Evolutionary conservation across 2,113 vertebrate species (phyloP).

Genomic region (Urocynchramus pylzowi): DNA sequence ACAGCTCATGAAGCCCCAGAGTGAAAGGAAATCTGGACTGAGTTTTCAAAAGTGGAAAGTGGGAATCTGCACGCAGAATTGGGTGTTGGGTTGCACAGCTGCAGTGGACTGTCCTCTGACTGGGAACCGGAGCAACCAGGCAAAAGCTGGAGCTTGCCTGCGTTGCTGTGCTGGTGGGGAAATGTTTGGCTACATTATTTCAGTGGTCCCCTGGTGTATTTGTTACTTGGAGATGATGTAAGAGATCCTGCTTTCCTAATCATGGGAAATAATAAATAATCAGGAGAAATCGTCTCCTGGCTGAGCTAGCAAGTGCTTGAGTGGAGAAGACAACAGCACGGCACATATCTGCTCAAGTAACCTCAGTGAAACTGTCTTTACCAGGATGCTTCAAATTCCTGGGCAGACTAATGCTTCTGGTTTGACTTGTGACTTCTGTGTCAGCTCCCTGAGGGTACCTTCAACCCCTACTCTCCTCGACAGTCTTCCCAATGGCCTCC

Average conservation of each 20-base stretch:
- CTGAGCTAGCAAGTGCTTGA: background rate
- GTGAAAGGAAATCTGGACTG: slow-evolving; percentile 40
- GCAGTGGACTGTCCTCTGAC: background rate
- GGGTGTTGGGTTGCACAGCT: slow-evolving; percentile 13
- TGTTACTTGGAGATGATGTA: background rate
- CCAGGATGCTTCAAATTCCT: background rate
- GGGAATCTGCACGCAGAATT: background rate
- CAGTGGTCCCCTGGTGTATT: rapidly evolving
- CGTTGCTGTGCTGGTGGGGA: background rate
- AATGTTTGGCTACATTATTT: background rate
- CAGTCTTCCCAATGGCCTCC: background rate
- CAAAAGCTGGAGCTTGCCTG: background rate
- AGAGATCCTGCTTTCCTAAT: background rate
- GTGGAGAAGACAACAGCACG: rapidly evolving
- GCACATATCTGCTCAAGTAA: background rate
- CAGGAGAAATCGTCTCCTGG: background rate
- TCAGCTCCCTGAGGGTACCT: background rate
- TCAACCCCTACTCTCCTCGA: background rate
- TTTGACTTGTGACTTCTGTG: background rate
- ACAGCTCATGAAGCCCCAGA: background rate
- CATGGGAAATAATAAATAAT: background rate
- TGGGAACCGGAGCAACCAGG: background rate
- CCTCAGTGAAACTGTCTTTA: background rate
- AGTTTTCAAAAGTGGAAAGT: slow-evolving; percentile 15
- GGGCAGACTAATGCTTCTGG: background rate